Evolutionary conservation across 2,113 vertebrate species (phyloP).

Genomic region (Ancistrus triradiatus): DNA sequence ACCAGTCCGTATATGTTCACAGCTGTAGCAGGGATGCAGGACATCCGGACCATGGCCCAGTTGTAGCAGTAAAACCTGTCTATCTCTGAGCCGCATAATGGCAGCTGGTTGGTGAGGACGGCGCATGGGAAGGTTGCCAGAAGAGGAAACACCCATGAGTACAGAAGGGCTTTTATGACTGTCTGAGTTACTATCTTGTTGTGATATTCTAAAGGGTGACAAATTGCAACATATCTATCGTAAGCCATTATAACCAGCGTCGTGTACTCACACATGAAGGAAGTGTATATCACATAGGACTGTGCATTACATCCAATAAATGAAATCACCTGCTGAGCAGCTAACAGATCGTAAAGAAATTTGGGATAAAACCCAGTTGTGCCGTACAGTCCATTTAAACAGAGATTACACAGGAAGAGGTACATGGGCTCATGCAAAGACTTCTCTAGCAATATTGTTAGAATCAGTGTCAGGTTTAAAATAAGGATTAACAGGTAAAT

Average conservation of each 20-base stretch:
- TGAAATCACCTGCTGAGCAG: slow-evolving; percentile 1
- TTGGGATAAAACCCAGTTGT: slow-evolving; percentile 32
- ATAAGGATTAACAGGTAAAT: slow-evolving; percentile 25
- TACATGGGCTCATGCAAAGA: slow-evolving; percentile 37
- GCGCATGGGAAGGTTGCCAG: neutral
- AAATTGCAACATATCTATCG: slow-evolving; percentile 36
- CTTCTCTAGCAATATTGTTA: slow-evolving; percentile 23
- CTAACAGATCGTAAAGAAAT: slow-evolving; percentile 21
- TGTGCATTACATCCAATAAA: slow-evolving; percentile 23
- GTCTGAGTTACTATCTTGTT: neutral
- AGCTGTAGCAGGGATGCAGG: slow-evolving; percentile 18
- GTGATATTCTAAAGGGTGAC: slow-evolving; percentile 33
- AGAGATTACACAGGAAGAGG: slow-evolving; percentile 35
- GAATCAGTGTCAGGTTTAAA: slow-evolving; percentile 17
- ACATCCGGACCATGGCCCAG: slow-evolving; percentile 37
- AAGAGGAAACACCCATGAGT: slow-evolving; percentile 26
- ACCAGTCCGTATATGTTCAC: slow-evolving; percentile 18
- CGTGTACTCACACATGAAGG: slow-evolving; percentile 34
- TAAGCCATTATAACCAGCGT: slow-evolving; percentile 37
- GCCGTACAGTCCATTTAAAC: slow-evolving; percentile 31
- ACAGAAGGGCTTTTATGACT: slow-evolving; percentile 19
- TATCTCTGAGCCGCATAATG: slow-evolving; percentile 20
- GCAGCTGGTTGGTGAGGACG: slow-evolving; percentile 3
- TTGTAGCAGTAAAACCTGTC: slow-evolving; percentile 40
- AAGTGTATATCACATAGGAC: slow-evolving; percentile 28